phyloP scores from a whole-genome alignment of 2,888 invertebrate genomes.

The Cryptus viduatorius region DNA sequence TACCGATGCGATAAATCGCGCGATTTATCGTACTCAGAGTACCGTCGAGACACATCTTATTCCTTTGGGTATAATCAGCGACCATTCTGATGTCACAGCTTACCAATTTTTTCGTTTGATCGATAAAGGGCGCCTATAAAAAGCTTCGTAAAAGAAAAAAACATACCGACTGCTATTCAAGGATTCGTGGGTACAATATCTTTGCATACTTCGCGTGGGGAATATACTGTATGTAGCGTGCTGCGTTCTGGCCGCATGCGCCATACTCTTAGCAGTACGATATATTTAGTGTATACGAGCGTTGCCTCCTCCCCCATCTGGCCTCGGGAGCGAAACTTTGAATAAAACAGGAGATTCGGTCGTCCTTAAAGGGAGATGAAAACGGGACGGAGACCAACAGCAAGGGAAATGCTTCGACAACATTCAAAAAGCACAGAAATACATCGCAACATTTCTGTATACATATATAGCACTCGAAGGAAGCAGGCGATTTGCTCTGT shows the following conservation, averaged over 20 bases:
- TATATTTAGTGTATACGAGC: conserved; percentile 75
- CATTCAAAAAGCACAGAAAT: conserved; percentile 30
- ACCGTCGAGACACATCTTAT: conserved; percentile 38
- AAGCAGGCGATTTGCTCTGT: conserved; percentile 58
- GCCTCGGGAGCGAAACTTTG: conserved; percentile 70
- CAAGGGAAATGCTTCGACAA: conserved; percentile 60
- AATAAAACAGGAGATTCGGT: conserved; percentile 78
- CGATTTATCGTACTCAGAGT: background rate
- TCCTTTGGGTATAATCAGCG: conserved; percentile 45
- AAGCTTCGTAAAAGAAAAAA: conserved; percentile 19
- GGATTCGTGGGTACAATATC: conserved; percentile 23
- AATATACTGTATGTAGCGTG: conserved; percentile 16
- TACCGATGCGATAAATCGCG: conserved; percentile 62
- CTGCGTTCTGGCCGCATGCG: conserved; percentile 45
- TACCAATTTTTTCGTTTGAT: conserved; percentile 37
- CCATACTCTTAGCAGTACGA: conserved; percentile 69
- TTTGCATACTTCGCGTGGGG: conserved; percentile 37
- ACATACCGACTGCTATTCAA: conserved; percentile 5
- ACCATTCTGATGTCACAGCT: conserved; percentile 42
- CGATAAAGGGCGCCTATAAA: conserved; percentile 11
- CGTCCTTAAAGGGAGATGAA: conserved; percentile 75
- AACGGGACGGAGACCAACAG: conserved; percentile 55
- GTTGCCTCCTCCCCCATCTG: conserved; percentile 50
- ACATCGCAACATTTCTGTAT: conserved; percentile 14
- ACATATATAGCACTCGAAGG: conserved; percentile 14